Conservation (phyloP, 2,113 vertebrate species). For the Bubalus kerabau region DNA sequence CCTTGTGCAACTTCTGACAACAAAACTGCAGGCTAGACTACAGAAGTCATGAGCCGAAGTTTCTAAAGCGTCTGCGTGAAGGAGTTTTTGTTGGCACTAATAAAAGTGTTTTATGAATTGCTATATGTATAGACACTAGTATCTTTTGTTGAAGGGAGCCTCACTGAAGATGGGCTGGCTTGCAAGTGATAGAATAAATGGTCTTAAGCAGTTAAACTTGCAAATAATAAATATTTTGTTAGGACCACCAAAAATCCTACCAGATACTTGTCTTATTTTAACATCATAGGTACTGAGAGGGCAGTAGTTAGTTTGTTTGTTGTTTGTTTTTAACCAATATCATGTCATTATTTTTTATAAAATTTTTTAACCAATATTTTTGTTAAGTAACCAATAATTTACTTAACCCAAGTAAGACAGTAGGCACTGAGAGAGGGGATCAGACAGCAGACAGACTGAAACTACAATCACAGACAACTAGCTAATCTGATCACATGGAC, state of each 20-base stretch:
- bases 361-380: not conserved
- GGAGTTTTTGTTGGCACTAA: not conserved
- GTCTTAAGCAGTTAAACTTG: not conserved
- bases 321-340: not conserved
- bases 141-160: not conserved
- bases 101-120: not conserved
- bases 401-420: not conserved
- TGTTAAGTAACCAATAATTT: not conserved
- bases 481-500: not conserved
- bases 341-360: not conserved
- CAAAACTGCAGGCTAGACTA: not conserved
- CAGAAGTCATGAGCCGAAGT: not conserved
- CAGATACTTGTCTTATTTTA: not conserved
- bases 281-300: not conserved
- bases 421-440: not conserved
- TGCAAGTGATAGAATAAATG: not conserved
- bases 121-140: not conserved
- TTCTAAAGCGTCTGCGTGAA: not conserved
- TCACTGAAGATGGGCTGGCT: not conserved
- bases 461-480: not conserved
- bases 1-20: not conserved
- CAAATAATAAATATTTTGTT: not conserved
- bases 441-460: not conserved
- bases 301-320: not conserved
- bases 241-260: not conserved